Evolutionary conservation across 1,140 invertebrate genomes (phyloP), one percentile per base, ranked within the genome.

Genomic region (Scaptomyza pallida): DNA sequence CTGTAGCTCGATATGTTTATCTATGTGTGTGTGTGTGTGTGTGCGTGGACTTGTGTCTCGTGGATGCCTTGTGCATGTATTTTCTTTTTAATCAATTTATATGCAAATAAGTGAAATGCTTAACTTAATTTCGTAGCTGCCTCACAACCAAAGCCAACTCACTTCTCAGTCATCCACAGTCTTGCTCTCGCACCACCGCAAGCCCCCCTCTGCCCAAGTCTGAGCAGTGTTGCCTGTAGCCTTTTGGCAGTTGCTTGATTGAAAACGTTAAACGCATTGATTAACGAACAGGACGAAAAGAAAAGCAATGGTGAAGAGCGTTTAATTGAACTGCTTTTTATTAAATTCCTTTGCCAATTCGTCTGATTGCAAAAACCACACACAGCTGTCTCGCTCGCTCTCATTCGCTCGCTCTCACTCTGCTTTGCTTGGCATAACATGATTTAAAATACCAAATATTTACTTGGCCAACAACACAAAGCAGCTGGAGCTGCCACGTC

Each of bases 61-160:
- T 43, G 61, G 50, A n/a, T 62, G 65, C 47, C 59, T 63, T 70
- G 55, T 78, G 8, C 26, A 62, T 88, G 82, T 86, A 88, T 86
- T 89, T 86, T 88, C 82, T 88, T 88, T 86, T 88, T 88, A 88
- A 88, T 88, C 82, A 88, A 88, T 88, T 88, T 88, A 88, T 88
- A 88, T 88, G 82, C 82, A 88, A 88, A 86, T 86, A 88, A 86
- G 82, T 82, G 75, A 86, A 88, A 88, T 88, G 82, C 82, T 88
- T 88, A 88, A 88, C 82, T 88, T 82, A 88, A 88, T 88, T 76
- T 88, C 52, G 67, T 26, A 86, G 81, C 81, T 85, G 80, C 74
- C 55, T 64, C 63, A 30, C 57, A 62, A 48, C 61, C 54, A 71
- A 40, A 41, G 52, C 10, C 43, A 19, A 17, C 17, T 16, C 10